These are phyloP conservation scores for Lepidonotus clava DNA, from an alignment of 2,888 invertebrate genomes.

Conservation along the genomic window DNA sequence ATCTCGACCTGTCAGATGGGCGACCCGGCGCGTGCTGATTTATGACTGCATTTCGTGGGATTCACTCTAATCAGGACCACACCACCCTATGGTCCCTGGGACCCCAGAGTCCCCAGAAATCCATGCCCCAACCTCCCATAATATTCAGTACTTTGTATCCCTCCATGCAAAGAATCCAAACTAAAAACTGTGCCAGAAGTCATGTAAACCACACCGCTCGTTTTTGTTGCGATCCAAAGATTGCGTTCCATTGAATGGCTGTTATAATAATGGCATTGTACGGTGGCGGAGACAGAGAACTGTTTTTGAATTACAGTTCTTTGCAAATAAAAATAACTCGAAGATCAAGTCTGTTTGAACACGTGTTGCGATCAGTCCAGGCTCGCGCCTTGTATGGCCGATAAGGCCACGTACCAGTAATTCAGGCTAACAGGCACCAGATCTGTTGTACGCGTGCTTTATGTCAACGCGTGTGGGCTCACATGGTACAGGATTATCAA, in stretches of 20 bases:
- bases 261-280: too few species aligned
- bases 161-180: too few species aligned
- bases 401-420: not conserved
- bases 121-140: too few species aligned
- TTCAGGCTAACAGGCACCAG: not conserved
- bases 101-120: not conserved
- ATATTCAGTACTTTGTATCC: too few species aligned
- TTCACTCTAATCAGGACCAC: not conserved
- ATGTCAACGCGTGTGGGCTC: not conserved
- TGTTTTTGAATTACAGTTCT: too few species aligned
- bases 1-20: constrained; percentile 10
- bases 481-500: too few species aligned
- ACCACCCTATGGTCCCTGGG: not conserved
- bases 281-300: too few species aligned
- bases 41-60: constrained; percentile 7
- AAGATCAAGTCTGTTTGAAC: not conserved
- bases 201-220: too few species aligned
- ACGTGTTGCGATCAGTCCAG: not conserved
- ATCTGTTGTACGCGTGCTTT: not conserved
- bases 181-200: not conserved
- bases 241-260: too few species aligned
- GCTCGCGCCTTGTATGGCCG: not conserved
- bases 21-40: not conserved
- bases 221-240: not conserved
- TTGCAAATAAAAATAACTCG: too few species aligned